Evolutionary conservation across 2,113 vertebrate species (phyloP), one percentile per base, ranked within the genome.

Genomic region (Hirundichthys speculiger): DNA sequence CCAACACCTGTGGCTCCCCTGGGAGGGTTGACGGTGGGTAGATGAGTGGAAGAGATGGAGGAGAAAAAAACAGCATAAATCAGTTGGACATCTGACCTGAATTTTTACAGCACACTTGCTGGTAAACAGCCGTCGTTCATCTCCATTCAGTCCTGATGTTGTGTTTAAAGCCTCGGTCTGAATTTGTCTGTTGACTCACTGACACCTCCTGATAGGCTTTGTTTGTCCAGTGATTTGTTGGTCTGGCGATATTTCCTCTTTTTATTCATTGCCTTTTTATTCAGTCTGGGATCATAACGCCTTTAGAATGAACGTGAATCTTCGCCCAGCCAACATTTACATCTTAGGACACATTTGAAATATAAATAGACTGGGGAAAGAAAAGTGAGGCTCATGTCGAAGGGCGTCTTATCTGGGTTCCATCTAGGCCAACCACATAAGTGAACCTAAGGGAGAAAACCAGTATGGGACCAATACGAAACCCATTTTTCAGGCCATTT

Each of bases 1-100:
- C 52, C 78, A 78, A 68, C 85, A 89, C 85, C 85, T 89, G 80
- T 74, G 80, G 56, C 74, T 82, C 85, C 64, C 65, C 13, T 13
- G 57, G 50, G 82, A 75, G 16, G 67, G 11, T 57, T 9, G n/a
- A 18, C 27, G 34, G n/a, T 27, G 45, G 42, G 20, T 34, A 34
- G 30, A 34, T 8, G 59, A 18, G 64, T 5, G 34, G 11, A 24
- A 2, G 18, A 12, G 27, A 6, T 1, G 8, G 13, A 7, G 16
- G 18, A 34, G 11, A 34, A 34, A 34, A 34, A 34, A 5, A 5
- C 30, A 18, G 16, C 49, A 51, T 69, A 65, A 72, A 81, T 78
- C 74, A 65, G 71, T 47, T 20, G 2, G 3, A 22, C 47, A 71
- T 70, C 52, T 69, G 77, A 85, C 66, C 69, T 77, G 69, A 79